Conservation (phyloP, 1,140 invertebrate species). For the Araneus ventricosus region DNA sequence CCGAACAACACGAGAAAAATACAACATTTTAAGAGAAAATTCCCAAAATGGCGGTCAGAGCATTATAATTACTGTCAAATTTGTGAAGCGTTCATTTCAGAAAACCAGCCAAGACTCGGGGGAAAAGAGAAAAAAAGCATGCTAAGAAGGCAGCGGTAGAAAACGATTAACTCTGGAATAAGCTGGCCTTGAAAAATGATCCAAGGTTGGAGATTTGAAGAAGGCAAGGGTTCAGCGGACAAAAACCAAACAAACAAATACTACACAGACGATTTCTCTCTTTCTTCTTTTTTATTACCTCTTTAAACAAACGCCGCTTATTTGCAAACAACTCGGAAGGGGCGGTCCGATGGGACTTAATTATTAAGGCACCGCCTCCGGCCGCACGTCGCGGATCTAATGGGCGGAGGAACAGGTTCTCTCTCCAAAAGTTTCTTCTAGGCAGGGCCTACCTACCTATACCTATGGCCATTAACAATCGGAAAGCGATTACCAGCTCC, state of each 20-base stretch:
- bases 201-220: slow-evolving; percentile 25
- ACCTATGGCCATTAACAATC: not conserved
- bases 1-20: not conserved
- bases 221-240: slow-evolving; percentile 3
- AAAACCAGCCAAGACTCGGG: not conserved
- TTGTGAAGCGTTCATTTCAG: not conserved
- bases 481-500: not conserved
- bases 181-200: slow-evolving; percentile 51
- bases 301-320: slow-evolving; percentile 62
- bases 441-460: not conserved
- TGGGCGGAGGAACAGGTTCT: slow-evolving; percentile 49
- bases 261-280: not conserved
- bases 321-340: slow-evolving; percentile 70
- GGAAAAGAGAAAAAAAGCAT: too few species aligned
- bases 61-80: not conserved
- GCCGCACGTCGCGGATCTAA: slow-evolving; percentile 50
- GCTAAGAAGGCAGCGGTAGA: slow-evolving; percentile 1
- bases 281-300: slow-evolving; percentile 19
- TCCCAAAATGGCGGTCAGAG: not conserved
- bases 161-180: slow-evolving; percentile 36
- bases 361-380: slow-evolving; percentile 63
- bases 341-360: slow-evolving; percentile 57
- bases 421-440: not conserved
- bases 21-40: not conserved
- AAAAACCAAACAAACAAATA: not conserved